A percentile compares a stretch with the other conserved stretches of the same genome.
Evolutionary conservation across 2,113 vertebrate species (phyloP).

Genomic region (Anolis sagrei): DNA sequence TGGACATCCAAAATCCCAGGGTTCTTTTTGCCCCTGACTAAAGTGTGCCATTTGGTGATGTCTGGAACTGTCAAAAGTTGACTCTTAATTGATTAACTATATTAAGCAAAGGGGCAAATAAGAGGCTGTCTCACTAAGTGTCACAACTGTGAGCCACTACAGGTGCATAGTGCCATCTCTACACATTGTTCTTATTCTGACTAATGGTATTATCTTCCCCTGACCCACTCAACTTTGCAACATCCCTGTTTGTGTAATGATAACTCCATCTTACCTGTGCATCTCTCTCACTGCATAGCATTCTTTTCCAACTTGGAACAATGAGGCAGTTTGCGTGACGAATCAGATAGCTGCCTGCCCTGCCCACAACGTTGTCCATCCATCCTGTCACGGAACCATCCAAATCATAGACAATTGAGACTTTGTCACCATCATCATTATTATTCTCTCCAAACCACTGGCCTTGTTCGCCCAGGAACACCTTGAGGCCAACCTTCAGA

Average conservation of each 20-base stretch:
- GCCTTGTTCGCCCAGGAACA: conserved; percentile 59
- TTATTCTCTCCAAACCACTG: conserved; percentile 66
- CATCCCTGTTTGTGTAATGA: not conserved
- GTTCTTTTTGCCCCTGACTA: too few species aligned
- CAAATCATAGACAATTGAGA: conserved; percentile 65
- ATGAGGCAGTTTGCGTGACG: conserved; percentile 50
- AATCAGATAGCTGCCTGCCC: conserved; percentile 62
- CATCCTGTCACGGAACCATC: conserved; percentile 62
- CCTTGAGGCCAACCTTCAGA: conserved; percentile 65
- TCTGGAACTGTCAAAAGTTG: too few species aligned
- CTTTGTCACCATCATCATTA: conserved; percentile 61
- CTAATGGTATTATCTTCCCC: too few species aligned
- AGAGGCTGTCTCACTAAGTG: not conserved
- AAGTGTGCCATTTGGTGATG: too few species aligned
- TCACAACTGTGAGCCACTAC: not conserved
- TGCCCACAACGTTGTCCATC: conserved; percentile 52
- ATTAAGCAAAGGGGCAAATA: not conserved
- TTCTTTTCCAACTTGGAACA: conserved; percentile 57
- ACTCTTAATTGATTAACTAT: too few species aligned
- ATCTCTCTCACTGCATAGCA: conserved; percentile 51
- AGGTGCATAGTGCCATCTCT: not conserved
- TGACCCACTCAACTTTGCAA: too few species aligned
- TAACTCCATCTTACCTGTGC: conserved; percentile 53
- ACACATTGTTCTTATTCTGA: too few species aligned
- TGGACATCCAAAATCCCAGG: too few species aligned